Percentiles rank a stretch among this genome's conserved stretches.
These are phyloP conservation scores for Myioborus miniatus DNA, from an alignment of 2,797 vertebrate species.

Conservation along the genomic window DNA sequence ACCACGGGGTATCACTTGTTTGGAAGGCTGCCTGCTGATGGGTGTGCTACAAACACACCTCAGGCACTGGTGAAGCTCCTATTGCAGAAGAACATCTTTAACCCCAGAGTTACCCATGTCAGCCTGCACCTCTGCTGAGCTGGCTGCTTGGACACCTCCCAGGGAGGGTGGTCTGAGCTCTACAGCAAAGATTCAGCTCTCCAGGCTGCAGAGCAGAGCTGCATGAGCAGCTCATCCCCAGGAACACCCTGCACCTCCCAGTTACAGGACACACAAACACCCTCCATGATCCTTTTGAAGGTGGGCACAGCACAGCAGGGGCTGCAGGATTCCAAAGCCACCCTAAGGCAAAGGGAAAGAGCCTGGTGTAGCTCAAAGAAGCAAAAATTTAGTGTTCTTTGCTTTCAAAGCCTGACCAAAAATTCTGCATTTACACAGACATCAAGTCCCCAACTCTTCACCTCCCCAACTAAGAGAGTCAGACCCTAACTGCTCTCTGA, in stretches of 20 bases:
- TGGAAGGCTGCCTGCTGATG: background rate
- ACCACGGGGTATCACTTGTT: rapidly evolving
- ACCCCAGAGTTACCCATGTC: background rate
- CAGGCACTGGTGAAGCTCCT: background rate
- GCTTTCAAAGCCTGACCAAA: background rate
- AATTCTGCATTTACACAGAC: rapidly evolving
- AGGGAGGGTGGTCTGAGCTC: background rate
- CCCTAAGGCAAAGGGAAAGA: background rate
- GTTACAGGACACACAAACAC: rapidly evolving
- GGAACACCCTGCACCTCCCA: background rate
- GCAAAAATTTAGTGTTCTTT: background rate
- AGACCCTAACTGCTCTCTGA: background rate
- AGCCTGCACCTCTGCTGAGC: rapidly evolving
- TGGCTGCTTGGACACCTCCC: background rate
- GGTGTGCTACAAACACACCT: background rate
- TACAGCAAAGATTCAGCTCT: background rate
- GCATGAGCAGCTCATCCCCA: background rate
- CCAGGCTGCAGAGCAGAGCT: background rate
- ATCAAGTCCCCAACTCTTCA: background rate
- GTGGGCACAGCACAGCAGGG: background rate
- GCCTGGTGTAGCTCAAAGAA: background rate
- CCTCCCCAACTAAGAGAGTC: background rate
- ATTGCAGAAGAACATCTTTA: background rate
- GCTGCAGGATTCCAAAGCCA: background rate
- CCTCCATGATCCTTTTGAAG: background rate